Percentiles rank a stretch among this genome's conserved stretches.
Conservation (phyloP, 2,797 vertebrate genomes). For the Oryzias sinensis region DNA sequence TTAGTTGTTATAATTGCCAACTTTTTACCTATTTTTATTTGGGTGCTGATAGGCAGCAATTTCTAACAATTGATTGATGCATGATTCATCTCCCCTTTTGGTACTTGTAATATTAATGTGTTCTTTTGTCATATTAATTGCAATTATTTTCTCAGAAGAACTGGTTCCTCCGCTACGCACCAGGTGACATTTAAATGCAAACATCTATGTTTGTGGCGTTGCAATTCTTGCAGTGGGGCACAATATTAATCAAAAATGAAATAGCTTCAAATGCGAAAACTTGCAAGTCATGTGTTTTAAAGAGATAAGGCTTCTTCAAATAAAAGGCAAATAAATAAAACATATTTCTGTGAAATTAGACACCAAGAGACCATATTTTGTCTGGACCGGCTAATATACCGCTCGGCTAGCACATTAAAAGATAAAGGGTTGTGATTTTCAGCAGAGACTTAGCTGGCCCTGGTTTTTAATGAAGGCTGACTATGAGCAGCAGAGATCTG, state of each 20-base stretch:
- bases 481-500: conserved; percentile 57
- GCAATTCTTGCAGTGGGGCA: conserved; percentile 39
- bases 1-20: conserved; percentile 1
- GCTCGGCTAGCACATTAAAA: conserved; percentile 47
- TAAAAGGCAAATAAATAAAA: conserved; percentile 42
- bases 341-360: conserved; percentile 48
- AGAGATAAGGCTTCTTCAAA: conserved; percentile 43
- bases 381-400: conserved; percentile 42
- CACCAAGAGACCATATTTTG: conserved; percentile 42
- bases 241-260: conserved; percentile 39
- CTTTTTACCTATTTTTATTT: not conserved
- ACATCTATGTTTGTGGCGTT: conserved; percentile 28
- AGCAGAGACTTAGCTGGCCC: conserved; percentile 41
- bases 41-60: conserved; percentile 9
- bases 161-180: conserved; percentile 13
- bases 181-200: conserved; percentile 36
- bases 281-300: conserved; percentile 48
- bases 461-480: conserved; percentile 64
- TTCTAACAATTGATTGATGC: not conserved
- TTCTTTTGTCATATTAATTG: too few relatives aligned
- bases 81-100: not conserved
- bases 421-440: conserved; percentile 59
- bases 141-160: too few relatives aligned
- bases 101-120: conserved; percentile 4
- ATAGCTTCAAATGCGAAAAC: conserved; percentile 35